Percentiles rank a stretch among this genome's conserved stretches.
Evolutionary conservation across 2,113 vertebrate species (phyloP).

Genomic region (Procavia capensis): DNA sequence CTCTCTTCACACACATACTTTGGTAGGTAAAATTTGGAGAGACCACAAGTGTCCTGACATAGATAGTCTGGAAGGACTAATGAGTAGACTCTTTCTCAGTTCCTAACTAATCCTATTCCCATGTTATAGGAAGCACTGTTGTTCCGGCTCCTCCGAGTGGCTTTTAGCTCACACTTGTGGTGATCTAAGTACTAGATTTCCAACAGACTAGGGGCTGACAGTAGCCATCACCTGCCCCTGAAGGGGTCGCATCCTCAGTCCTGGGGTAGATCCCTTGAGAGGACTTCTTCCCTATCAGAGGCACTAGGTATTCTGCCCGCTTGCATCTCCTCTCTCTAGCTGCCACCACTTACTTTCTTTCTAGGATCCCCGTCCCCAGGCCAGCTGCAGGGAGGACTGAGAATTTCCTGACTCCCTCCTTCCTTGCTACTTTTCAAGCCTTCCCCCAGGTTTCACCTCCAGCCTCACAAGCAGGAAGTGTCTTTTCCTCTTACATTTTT

Average conservation of each 20-base stretch:
- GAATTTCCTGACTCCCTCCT: accelerated
- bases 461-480: background rate
- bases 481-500: background rate
- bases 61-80: background rate
- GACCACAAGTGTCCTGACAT: background rate
- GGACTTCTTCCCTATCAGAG: background rate
- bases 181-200: background rate
- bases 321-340: background rate
- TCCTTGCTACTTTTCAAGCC: background rate
- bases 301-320: background rate
- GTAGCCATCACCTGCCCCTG: background rate
- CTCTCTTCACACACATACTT: background rate
- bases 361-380: background rate
- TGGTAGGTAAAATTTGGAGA: background rate
- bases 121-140: accelerated
- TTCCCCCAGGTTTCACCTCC: background rate
- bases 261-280: background rate
- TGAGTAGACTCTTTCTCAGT: background rate
- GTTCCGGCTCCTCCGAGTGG: background rate
- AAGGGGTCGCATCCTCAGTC: background rate
- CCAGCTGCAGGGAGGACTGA: background rate
- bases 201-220: background rate
- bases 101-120: background rate
- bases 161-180: background rate
- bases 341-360: background rate